Evolutionary conservation across 1,140 invertebrate species (phyloP).

Genomic region (Tachypleus tridentatus): DNA sequence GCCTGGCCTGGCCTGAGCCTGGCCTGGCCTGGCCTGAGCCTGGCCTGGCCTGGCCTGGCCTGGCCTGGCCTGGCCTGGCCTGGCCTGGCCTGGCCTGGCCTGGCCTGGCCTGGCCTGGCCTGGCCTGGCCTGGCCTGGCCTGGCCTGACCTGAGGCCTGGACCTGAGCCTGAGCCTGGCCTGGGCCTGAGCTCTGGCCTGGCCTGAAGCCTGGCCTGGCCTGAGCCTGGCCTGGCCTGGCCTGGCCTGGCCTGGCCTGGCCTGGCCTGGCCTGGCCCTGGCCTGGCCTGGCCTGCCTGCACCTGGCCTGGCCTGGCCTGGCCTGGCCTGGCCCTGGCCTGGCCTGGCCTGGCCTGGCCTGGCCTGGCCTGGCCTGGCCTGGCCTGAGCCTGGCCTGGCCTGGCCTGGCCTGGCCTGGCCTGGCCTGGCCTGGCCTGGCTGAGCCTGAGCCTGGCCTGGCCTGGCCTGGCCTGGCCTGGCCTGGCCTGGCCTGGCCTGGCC

Average conservation of each 20-base stretch:
- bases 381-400: conserved; percentile 21
- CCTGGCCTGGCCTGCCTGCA: no score
- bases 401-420: conserved; percentile 20
- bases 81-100: conserved; percentile 22
- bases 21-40: conserved; percentile 20
- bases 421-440: conserved; percentile 20
- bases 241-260: conserved; percentile 19
- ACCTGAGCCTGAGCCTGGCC: no score
- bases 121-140: conserved; percentile 20
- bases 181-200: no score
- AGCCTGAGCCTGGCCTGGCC: conserved; percentile 21
- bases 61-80: conserved; percentile 22
- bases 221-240: conserved; percentile 11
- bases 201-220: no score
- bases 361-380: conserved; percentile 21
- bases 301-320: conserved; percentile 21
- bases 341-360: conserved; percentile 20
- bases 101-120: conserved; percentile 19
- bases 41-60: conserved; percentile 22
- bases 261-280: no score
- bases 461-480: conserved; percentile 20
- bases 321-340: no score
- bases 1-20: no score
- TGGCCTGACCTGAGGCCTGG: no score
- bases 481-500: conserved; percentile 20